These are phyloP conservation scores for Montipora sp. DNA, from an alignment of 64 coral and sea anemone species.

Conservation along the genomic window DNA sequence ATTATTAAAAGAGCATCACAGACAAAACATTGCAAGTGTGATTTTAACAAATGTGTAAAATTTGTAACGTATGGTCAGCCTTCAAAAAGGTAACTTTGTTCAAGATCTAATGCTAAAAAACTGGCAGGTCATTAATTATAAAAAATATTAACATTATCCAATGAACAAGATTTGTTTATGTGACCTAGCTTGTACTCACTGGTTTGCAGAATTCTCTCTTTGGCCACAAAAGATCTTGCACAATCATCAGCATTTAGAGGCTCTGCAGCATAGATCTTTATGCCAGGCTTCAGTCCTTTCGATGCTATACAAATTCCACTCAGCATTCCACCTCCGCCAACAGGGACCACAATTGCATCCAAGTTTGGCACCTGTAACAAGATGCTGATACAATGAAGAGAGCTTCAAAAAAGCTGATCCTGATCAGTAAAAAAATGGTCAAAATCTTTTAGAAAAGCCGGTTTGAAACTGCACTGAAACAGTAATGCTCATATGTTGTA, in stretches of 20 bases:
- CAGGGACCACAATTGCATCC: conserved; percentile 94
- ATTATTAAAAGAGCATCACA: neutral
- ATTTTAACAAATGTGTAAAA: no score
- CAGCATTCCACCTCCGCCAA: conserved; percentile 92
- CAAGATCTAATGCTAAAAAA: no score
- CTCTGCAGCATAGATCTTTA: conserved; percentile 96
- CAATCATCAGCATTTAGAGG: conserved; percentile 94
- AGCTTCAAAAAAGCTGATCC: neutral
- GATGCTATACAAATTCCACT: conserved; percentile 92
- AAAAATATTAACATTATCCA: no score
- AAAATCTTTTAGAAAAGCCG: no score
- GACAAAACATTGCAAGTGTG: no score
- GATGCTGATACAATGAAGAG: neutral
- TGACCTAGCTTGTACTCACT: conserved; percentile 27
- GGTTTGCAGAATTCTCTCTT: conserved; percentile 81
- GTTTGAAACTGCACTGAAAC: no score
- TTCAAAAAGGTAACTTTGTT: no score
- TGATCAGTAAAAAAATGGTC: neutral
- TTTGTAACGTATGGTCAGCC: no score
- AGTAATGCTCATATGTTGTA: no score
- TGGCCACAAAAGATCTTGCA: conserved; percentile 94
- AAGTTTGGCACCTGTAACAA: conserved; percentile 78
- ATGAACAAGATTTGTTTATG: neutral
- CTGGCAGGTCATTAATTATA: no score
- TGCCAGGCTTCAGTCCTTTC: conserved; percentile 83